Evolutionary conservation across 1,140 invertebrate species (phyloP), one percentile per base, ranked within the genome.

Genomic region (Plectus sambesii): DNA sequence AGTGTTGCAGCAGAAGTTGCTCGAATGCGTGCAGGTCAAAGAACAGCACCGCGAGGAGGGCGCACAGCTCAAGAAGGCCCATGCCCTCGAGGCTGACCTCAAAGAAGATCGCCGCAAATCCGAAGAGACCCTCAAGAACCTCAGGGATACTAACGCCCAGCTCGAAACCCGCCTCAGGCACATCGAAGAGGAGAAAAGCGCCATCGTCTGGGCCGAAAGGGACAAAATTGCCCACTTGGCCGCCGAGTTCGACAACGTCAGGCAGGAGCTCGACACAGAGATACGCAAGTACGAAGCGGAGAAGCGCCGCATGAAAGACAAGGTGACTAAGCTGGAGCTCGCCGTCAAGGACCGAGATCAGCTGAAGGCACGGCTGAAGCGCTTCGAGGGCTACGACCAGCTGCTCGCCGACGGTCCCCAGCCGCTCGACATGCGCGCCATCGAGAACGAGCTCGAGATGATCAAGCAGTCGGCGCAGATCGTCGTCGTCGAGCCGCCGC

Each of bases 1-100:
- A 27, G 54, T 59, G 12, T 43, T 59, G 19, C 57, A 59, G 42
- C 51, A 58, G 38, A 59, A 59, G 36, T 30, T 59, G 8, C 46
- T 59, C 4, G 46, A 49, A 45, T 24, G 9, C 12, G 39, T 9
- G 2, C 9, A 12, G n/a, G 19, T 22, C 9, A 17, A 17, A 41
- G 19, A 17, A 15, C 23, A 20, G 6, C 12, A 3, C 12, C 26
- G 22, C 2, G 2, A n/a, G 2, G 2, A 8, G 12, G 39, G 19
- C 9, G 6, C 12, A 41, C n/a, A n/a, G n/a, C n/a, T n/a, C n/a
- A 17, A 41, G 19, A 17, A 41, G 12, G 19, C 38, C 38, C 8
- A 15, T 23, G 43, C 33, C 15, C 25, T 45, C 8, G 43, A 45
- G 38, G 43, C 29, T 5, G 43, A 45, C 9, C 8, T 45, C 1